These are phyloP conservation scores for Zophobas morio DNA, from an alignment of 1,140 invertebrate genomes.

Conservation along the genomic window DNA sequence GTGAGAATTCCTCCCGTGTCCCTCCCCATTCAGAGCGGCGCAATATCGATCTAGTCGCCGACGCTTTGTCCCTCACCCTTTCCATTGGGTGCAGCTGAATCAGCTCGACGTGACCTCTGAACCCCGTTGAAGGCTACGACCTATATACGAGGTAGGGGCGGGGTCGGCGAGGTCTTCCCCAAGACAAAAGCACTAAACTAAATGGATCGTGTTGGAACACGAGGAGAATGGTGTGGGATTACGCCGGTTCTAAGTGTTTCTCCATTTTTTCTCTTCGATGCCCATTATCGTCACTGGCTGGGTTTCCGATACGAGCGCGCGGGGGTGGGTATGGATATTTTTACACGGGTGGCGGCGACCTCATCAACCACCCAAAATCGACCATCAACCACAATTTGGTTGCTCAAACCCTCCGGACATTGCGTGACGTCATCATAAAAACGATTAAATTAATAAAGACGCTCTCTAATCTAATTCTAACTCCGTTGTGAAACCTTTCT, in stretches of 20 bases:
- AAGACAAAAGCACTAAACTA: constrained; percentile 39
- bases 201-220: constrained; percentile 33
- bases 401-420: too few relatives aligned
- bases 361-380: too few relatives aligned
- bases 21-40: constrained; percentile 42
- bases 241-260: constrained; percentile 24
- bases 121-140: constrained; percentile 51
- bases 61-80: constrained; percentile 45
- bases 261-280: constrained; percentile 6
- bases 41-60: constrained; percentile 42
- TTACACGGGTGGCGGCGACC: too few relatives aligned
- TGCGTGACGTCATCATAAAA: too few relatives aligned
- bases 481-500: too few relatives aligned
- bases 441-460: too few relatives aligned
- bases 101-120: constrained; percentile 50
- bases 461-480: too few relatives aligned
- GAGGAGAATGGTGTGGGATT: constrained; percentile 29
- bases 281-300: constrained; percentile 7
- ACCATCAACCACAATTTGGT: too few relatives aligned
- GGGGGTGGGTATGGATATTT: not conserved
- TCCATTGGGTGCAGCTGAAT: constrained; percentile 48
- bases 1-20: not conserved
- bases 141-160: constrained; percentile 45
- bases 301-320: constrained; percentile 1
- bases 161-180: constrained; percentile 27